A percentile compares a stretch with the other conserved stretches of the same genome.
These are phyloP conservation scores for Gari tellinella DNA, from an alignment of 2,888 invertebrate species.

Conservation along the genomic window DNA sequence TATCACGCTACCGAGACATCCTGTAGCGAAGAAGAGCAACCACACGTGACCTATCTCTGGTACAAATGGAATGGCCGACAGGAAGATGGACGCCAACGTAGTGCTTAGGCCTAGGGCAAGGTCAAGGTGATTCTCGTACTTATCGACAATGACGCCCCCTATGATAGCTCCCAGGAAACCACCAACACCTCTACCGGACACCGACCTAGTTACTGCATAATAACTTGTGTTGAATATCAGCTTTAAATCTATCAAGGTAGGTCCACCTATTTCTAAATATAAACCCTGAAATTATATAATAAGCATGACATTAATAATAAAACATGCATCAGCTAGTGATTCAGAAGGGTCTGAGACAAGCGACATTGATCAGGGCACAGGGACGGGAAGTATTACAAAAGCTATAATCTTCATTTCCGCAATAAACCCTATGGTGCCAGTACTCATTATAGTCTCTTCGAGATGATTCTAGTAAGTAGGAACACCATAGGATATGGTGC, in stretches of 20 bases:
- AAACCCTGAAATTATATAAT: conserved; percentile 38
- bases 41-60: conserved; percentile 35
- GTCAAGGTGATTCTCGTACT: conserved; percentile 28
- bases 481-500: too few relatives aligned
- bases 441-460: too few relatives aligned
- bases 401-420: too few relatives aligned
- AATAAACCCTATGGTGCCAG: too few relatives aligned
- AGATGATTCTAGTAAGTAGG: too few relatives aligned
- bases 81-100: conserved; percentile 8
- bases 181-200: conserved; percentile 44
- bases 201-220: conserved; percentile 28
- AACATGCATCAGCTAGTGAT: too few relatives aligned
- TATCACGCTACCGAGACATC: conserved; percentile 16
- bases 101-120: conserved; percentile 26
- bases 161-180: conserved; percentile 39
- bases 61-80: conserved; percentile 26
- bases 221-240: conserved; percentile 43
- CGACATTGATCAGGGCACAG: too few relatives aligned
- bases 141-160: conserved; percentile 42
- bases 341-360: too few relatives aligned
- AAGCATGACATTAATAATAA: too few relatives aligned
- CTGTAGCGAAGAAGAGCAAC: conserved; percentile 34
- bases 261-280: conserved; percentile 36
- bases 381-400: too few relatives aligned
- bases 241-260: conserved; percentile 49